Percentiles rank a stretch among this genome's conserved stretches.
phyloP scores from a whole-genome alignment of 2,888 invertebrate genomes.

The Agrochola circellaris region DNA sequence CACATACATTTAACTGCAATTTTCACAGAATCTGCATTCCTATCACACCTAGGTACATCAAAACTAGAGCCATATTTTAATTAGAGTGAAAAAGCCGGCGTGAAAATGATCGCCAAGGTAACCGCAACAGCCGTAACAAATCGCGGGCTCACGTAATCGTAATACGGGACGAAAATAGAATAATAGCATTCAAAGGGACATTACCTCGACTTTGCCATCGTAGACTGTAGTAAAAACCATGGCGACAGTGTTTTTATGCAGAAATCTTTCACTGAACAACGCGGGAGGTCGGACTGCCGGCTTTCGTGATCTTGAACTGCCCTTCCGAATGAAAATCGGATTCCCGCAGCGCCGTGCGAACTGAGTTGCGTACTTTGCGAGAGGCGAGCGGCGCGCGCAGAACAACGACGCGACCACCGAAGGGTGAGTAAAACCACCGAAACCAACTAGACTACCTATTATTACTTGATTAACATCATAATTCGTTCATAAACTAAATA shows the following conservation, averaged over 20 bases:
- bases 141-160: slow-evolving; percentile 74
- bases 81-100: slow-evolving; percentile 69
- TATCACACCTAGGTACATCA: neutral
- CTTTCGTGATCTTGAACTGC: slow-evolving; percentile 90
- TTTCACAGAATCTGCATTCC: slow-evolving; percentile 2
- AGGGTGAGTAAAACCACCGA: slow-evolving; percentile 78
- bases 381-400: slow-evolving; percentile 85
- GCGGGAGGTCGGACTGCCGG: slow-evolving; percentile 79
- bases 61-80: slow-evolving; percentile 28
- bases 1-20: neutral
- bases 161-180: slow-evolving; percentile 72
- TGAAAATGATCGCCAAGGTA: slow-evolving; percentile 73
- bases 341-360: slow-evolving; percentile 79
- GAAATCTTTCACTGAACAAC: slow-evolving; percentile 76
- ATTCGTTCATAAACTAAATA: slow-evolving; percentile 34
- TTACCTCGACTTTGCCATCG: slow-evolving; percentile 86
- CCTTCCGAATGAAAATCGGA: slow-evolving; percentile 87
- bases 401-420: slow-evolving; percentile 74
- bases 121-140: slow-evolving; percentile 68
- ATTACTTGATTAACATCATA: slow-evolving; percentile 53
- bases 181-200: slow-evolving; percentile 52
- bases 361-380: slow-evolving; percentile 84
- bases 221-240: slow-evolving; percentile 88
- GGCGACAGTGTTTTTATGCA: slow-evolving; percentile 74
- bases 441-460: slow-evolving; percentile 70